Evolutionary conservation across 2,888 invertebrate genomes (phyloP), one percentile per base, ranked within the genome.

Genomic region (Escarpia spicata): DNA sequence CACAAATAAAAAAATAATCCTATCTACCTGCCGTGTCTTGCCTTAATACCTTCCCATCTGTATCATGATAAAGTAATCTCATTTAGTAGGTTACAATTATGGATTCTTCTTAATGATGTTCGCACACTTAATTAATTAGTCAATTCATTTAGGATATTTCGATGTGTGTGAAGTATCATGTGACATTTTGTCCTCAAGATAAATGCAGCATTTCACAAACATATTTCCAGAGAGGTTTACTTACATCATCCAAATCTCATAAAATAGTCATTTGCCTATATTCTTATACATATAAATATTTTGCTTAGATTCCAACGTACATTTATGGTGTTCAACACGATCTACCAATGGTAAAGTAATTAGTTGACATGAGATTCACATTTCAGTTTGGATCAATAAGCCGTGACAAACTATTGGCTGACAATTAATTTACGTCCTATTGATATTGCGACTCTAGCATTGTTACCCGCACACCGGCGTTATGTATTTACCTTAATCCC

Each of bases 351-450:
- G 75, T 75, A 26, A 26, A 75, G 75, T 75, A 75, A 75, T 75
- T 75, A 75, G 19, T 75, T 75, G 75, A 75, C 19, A 26, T 75
- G 3, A 75, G 75, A 75, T 75, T 75, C 75, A 75, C 75, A 75
- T 75, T 75, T 75, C 26, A 75, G n/a, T 75, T 75, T 75, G 75
- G 75, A 75, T 75, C 75, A 75, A 75, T 75, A 75, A 26, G n/a
- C 75, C 19, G 75, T 75, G 75, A 75, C 75, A 75, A 75, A 75
- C 75, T 6, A 26, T 26, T n/a, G 75, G 75, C 52, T 26, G 75
- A n/a, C 19, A 75, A 75, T 75, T 75, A 75, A 75, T 75, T 75
- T 75, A n/a, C 75, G 75, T 75, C 75, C 75, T 75, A 75, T 75
- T 75, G 75, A 75, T 75, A 75, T 75, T 75, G 75, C 75, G n/a